These are phyloP conservation scores for Gastrophysa polygoni DNA, from an alignment of 2,888 invertebrate genomes.

Conservation along the genomic window DNA sequence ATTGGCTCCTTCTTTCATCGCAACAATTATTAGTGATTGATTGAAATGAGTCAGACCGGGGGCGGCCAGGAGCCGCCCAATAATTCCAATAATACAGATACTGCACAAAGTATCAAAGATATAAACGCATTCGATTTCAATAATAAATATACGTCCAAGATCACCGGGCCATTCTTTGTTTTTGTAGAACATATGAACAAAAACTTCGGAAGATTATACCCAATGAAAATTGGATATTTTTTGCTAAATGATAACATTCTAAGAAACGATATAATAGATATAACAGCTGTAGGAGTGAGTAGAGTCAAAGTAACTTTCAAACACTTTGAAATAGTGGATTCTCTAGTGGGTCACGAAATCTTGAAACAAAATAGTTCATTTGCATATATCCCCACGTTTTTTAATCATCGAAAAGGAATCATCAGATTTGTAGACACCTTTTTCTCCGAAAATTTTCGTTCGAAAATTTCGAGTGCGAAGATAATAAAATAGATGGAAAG, in stretches of 20 bases:
- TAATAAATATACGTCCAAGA: not conserved
- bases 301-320: conserved; percentile 9
- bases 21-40: not conserved
- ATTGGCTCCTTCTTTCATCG: not conserved
- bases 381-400: not conserved
- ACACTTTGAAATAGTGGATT: not conserved
- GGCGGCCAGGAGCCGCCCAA: conserved; percentile 1
- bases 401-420: conserved; percentile 3
- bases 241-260: not conserved
- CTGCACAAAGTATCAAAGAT: not conserved
- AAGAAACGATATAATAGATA: conserved; percentile 8
- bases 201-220: conserved; percentile 9
- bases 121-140: not conserved
- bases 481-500: not conserved
- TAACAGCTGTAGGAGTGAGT: conserved; percentile 4
- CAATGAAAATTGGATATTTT: conserved; percentile 3
- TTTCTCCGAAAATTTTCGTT: conserved; percentile 2
- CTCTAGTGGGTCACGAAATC: not conserved
- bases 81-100: not conserved
- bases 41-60: not conserved
- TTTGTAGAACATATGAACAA: conserved; percentile 4
- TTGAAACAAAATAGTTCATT: not conserved
- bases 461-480: not conserved
- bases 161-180: conserved; percentile 2
- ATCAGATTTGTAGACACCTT: not conserved